Conservation (phyloP, 2,113 vertebrate species). For the Camelus dromedarius region DNA sequence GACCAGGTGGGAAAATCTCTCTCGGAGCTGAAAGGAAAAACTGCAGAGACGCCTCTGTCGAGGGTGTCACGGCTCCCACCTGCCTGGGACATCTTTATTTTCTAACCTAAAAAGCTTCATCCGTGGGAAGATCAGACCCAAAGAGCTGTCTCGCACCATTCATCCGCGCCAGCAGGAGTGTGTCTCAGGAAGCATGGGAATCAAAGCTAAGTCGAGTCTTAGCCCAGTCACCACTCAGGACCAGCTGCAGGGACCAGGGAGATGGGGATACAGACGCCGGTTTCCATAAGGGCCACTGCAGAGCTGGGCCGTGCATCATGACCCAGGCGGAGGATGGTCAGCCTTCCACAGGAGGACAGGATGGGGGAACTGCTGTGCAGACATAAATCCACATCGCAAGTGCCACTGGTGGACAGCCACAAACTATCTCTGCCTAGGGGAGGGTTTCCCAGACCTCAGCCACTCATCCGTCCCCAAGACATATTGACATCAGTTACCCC, state of each 20-base stretch:
- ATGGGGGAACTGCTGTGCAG: neutral
- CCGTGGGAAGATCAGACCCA: neutral
- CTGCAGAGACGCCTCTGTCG: neutral
- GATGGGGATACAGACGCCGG: rapidly evolving
- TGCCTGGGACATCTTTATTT: constrained; percentile 44
- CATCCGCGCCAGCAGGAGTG: neutral
- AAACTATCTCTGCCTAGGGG: neutral
- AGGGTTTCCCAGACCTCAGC: neutral
- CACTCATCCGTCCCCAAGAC: neutral
- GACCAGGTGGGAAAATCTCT: constrained; percentile 46
- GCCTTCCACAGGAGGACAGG: neutral
- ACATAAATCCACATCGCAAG: rapidly evolving
- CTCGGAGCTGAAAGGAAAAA: constrained; percentile 23
- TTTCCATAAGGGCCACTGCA: neutral
- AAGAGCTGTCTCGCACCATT: neutral
- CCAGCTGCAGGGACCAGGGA: neutral
- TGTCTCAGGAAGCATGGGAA: neutral
- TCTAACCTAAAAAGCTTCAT: constrained; percentile 15
- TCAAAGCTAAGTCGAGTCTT: neutral
- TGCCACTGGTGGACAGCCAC: too few species aligned
- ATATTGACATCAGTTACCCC: neutral
- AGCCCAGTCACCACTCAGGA: neutral
- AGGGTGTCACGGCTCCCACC: neutral
- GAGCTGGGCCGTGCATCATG: neutral
- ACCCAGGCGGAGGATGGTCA: neutral